These are phyloP conservation scores for Mystacides longicornis DNA, from an alignment of 2,888 invertebrate genomes.

Conservation along the genomic window DNA sequence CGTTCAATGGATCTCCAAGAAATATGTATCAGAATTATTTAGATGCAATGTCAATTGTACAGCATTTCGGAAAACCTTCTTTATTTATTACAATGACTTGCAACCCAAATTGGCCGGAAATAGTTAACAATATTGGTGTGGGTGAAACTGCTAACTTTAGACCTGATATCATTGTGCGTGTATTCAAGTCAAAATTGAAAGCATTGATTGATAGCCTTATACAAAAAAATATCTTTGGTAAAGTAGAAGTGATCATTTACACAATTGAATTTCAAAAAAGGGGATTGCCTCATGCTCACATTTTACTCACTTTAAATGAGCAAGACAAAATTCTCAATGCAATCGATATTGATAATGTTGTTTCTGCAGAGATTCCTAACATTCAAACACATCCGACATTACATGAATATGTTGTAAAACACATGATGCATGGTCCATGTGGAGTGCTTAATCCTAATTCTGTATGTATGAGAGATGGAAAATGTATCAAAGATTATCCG, in stretches of 20 bases:
- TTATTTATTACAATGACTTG: conserved; percentile 21
- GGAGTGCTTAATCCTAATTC: conserved; percentile 15
- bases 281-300: not conserved
- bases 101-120: conserved; percentile 23
- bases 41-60: conserved; percentile 7
- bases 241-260: not conserved
- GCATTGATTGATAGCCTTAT: not conserved
- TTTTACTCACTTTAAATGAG: conserved; percentile 9
- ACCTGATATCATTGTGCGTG: not conserved
- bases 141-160: not conserved
- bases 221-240: conserved; percentile 1
- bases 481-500: conserved; percentile 30
- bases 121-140: conserved; percentile 5
- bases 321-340: conserved; percentile 11
- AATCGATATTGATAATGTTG: conserved; percentile 16
- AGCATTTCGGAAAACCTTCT: conserved; percentile 15
- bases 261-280: conserved; percentile 6
- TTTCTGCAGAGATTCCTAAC: conserved; percentile 25
- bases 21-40: not conserved
- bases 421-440: conserved; percentile 26
- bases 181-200: not conserved
- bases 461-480: conserved; percentile 19
- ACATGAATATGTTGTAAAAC: conserved; percentile 16
- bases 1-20: conserved; percentile 2
- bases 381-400: conserved; percentile 11